Base-by-base conservation (phyloP, 2,888 invertebrate genomes). In the Eilema griseolum region DNA sequence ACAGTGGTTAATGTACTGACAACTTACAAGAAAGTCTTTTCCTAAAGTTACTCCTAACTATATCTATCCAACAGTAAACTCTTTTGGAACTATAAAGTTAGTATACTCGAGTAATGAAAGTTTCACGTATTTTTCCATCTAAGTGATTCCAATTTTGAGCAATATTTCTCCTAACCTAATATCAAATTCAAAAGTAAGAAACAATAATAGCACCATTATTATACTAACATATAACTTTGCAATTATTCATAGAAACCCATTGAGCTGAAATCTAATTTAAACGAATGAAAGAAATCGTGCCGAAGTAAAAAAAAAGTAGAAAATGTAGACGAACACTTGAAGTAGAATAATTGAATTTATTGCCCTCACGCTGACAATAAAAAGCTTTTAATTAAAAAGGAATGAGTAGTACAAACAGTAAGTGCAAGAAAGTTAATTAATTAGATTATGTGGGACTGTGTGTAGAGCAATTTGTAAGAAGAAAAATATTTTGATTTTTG, bases 261-360 rank as follows among this genome's bases (percentile, higher is more conserved):
- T 79, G 71, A 75, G 71, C 78, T 74, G 73, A 73, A 82, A 82
- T 82, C 77, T 80, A 77, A 82, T 80, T 78, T 67, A 61, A 72
- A 56, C 61, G 62, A 67, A 70, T 65, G 69, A 77, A 75, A 79
- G 70, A 76, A 80, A 74, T 72, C 64, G 71, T 63, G 64, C 46
- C 61, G 72, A 76, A 72, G 66, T 31, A 52, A 67, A 75, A 72
- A 75, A 71, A 56, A 31, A 70, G n/a, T 59, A 46, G 14, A 60
- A 76, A 73, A 70, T 66, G 70, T 70, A 70, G 59, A 67, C 66
- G 70, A 67, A 64, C 76, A 64, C 63, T 72, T 74, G 67, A 70
- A 71, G 74, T 73, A 76, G 82, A 82, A 83, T 84, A 83, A 83
- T 83, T 83, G 82, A 80, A 83, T 83, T 80, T 82, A 82, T 83